Evolutionary conservation across 1,140 invertebrate genomes (phyloP), one percentile per base, ranked within the genome.

Genomic region (Pseudoatta argentina): DNA sequence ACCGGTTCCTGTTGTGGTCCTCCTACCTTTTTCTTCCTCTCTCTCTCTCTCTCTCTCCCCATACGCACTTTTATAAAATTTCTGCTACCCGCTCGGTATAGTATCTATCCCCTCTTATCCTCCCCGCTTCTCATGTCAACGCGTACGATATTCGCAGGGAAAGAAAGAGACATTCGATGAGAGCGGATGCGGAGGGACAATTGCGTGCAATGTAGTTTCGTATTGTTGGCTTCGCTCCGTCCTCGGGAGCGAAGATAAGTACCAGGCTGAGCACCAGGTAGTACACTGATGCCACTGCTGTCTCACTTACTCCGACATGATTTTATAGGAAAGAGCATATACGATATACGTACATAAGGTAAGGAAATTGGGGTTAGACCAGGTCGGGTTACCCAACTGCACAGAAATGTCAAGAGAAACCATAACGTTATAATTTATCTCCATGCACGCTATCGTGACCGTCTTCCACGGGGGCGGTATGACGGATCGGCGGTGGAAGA

Each of bases 391-490:
- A 94, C 89, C 93, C 91, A 93, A 92, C 92, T 91, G 88, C 85
- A 89, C 66, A 93, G 92, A 93, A 94, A 94, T 92, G 94, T 93
- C 94, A 93, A 91, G 92, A 93, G 93, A 92, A 94, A 94, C 93
- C 93, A 93, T 95, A 95, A 95, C 92, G 93, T 94, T 94, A 92
- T 95, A 95, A 95, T 95, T 95, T 95, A 95, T 95, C 91, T 93
- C 91, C 67, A 88, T 89, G 91, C 91, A 90, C 92, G 92, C 92
- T 89, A 94, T 95, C 93, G 93, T 94, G 86, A 72, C 76, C 89
- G 91, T 93, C 91, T 93, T 92, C 91, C 91, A 93, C 91, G 92
- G 94, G 93, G 94, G 93, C 94, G 94, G 92, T 93, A 92, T 94
- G 92, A 94, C 93, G 92, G 92, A 95, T 94, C 94, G 55, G 27